Evolutionary conservation across 2,797 vertebrate species (phyloP).

Genomic region (Trichosurus vulpecula): DNA sequence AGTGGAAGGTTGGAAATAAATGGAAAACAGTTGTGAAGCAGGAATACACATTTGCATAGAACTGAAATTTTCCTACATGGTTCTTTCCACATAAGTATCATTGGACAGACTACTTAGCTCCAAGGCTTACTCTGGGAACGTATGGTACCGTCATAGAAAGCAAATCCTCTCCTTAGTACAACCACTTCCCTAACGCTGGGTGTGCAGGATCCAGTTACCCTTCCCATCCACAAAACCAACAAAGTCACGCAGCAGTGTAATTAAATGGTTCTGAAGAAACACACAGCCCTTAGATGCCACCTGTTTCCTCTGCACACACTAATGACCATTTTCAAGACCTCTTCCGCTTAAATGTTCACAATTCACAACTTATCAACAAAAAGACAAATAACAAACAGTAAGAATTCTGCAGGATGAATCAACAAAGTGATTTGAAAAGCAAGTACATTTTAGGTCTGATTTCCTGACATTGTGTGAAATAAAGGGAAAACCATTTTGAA

Average conservation of each 20-base stretch:
- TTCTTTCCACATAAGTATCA: conserved; percentile 17
- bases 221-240: conserved; percentile 47
- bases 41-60: conserved; percentile 32
- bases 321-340: conserved; percentile 20
- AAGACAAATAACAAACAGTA: conserved; percentile 5
- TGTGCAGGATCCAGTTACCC: neutral
- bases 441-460: neutral
- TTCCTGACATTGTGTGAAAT: neutral
- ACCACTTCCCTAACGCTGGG: neutral
- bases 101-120: neutral
- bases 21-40: conserved; percentile 22
- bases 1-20: conserved; percentile 36
- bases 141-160: conserved; percentile 24
- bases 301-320: conserved; percentile 22
- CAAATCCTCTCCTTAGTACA: conserved; percentile 50
- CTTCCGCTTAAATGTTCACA: conserved; percentile 44
- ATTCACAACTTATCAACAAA: conserved; percentile 15
- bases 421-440: conserved; percentile 14
- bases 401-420: conserved; percentile 48
- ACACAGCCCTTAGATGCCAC: conserved; percentile 13
- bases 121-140: conserved; percentile 19
- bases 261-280: conserved; percentile 44
- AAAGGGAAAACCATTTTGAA: conserved; percentile 48
- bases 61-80: conserved; percentile 42
- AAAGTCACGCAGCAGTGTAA: conserved; percentile 26